These are phyloP conservation scores for Leuctra nigra DNA, from an alignment of 2,888 invertebrate species.

Conservation along the genomic window DNA sequence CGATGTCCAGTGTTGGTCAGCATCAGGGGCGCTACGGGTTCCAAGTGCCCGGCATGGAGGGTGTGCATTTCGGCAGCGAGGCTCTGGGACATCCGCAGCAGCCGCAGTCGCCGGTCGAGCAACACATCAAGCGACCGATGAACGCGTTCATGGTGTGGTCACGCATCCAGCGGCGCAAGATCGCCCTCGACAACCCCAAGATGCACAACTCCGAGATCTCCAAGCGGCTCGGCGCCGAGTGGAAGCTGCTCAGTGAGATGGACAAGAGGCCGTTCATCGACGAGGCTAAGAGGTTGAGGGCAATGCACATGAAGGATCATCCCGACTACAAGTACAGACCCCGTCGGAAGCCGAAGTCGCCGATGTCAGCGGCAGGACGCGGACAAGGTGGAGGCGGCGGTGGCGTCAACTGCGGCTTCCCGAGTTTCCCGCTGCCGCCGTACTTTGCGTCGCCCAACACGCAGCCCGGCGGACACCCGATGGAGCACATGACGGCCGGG, in stretches of 20 bases:
- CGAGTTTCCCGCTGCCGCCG: conserved; percentile 54
- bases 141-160: conserved; percentile 99
- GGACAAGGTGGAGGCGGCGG: conserved; percentile 30
- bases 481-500: conserved; percentile 48
- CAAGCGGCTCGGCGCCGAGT: conserved; percentile 85
- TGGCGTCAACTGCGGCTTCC: conserved; percentile 42
- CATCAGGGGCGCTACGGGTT: conserved; percentile 11
- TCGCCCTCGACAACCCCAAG: conserved; percentile 90
- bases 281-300: conserved; percentile 83
- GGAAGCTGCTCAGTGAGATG: conserved; percentile 80
- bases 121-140: conserved; percentile 94
- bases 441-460: conserved; percentile 57
- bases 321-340: conserved; percentile 89
- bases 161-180: conserved; percentile 81
- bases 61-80: conserved; percentile 18
- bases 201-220: conserved; percentile 89
- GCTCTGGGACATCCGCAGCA: conserved; percentile 11
- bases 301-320: conserved; percentile 85
- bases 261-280: conserved; percentile 93
- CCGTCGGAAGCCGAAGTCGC: conserved; percentile 73
- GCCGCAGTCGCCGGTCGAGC: conserved; percentile 41
- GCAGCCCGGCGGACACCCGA: conserved; percentile 38
- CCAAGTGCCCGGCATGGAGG: conserved; percentile 15
- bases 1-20: conserved; percentile 10
- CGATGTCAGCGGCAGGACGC: conserved; percentile 44